These are phyloP conservation scores for Microplitis deprimator DNA, from an alignment of 2,888 invertebrate species.

Conservation along the genomic window DNA sequence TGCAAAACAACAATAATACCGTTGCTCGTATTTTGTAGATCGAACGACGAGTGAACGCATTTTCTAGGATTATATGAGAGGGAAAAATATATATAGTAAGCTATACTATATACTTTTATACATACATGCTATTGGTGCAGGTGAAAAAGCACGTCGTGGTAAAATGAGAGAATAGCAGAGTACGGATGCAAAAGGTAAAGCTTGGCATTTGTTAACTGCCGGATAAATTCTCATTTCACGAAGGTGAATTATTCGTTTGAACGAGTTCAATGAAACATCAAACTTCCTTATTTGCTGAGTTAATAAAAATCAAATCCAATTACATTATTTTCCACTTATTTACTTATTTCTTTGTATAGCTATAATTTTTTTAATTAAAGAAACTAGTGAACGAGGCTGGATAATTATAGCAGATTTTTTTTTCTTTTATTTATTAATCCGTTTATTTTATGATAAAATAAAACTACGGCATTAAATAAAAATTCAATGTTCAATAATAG, in stretches of 20 bases:
- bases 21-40: constrained; percentile 29
- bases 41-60: constrained; percentile 10
- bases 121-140: neutral
- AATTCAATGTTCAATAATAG: no score
- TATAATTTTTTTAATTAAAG: no score
- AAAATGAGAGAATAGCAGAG: constrained; percentile 1
- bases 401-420: no score
- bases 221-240: neutral
- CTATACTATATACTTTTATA: no score
- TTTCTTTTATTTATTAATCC: no score
- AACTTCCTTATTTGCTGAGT: neutral
- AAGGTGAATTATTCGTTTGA: neutral
- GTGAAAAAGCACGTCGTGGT: neutral
- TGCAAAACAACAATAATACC: constrained; percentile 33
- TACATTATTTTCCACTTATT: neutral
- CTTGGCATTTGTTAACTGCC: neutral
- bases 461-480: no score
- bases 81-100: neutral
- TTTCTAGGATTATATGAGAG: constrained; percentile 11
- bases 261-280: neutral
- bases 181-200: neutral
- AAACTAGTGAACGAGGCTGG: no score
- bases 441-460: no score
- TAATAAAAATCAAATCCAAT: constrained; percentile 1
- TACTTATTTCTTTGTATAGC: neutral